These are phyloP conservation scores for Centroberyx gerrardi DNA, from an alignment of 2,797 vertebrate genomes.

Conservation along the genomic window DNA sequence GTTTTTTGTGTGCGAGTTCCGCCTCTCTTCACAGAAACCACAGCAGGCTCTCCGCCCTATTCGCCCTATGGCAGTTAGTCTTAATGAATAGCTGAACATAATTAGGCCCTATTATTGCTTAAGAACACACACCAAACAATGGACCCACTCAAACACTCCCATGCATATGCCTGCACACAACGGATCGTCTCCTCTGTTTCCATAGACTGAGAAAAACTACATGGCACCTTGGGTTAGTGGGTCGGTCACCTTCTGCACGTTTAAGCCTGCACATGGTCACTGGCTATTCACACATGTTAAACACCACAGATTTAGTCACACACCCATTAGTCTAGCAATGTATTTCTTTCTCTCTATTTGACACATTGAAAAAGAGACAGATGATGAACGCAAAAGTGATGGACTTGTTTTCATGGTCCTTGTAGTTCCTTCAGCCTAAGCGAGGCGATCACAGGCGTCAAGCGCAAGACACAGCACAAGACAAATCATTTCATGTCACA, in stretches of 20 bases:
- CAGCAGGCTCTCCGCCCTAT: conserved; percentile 27
- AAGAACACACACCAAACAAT: conserved; percentile 10
- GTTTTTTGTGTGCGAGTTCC: conserved; percentile 51
- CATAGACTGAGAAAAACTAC: conserved; percentile 21
- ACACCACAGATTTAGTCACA: background rate
- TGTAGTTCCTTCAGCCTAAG: too few species aligned
- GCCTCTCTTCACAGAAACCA: too few species aligned
- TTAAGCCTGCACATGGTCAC: conserved; percentile 8
- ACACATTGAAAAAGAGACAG: too few species aligned
- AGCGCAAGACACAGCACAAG: too few species aligned
- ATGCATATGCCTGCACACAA: conserved; percentile 9
- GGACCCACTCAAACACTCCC: conserved; percentile 21
- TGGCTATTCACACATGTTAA: conserved; percentile 6
- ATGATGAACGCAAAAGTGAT: background rate
- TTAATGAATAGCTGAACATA: conserved; percentile 63
- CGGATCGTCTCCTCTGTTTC: conserved; percentile 23
- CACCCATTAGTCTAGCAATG: background rate
- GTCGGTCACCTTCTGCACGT: conserved; percentile 1
- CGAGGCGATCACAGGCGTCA: conserved; percentile 7
- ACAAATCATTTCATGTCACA: conserved; percentile 18
- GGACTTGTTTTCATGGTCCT: background rate
- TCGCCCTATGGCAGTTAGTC: conserved; percentile 56
- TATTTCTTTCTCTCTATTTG: background rate
- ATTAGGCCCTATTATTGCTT: conserved; percentile 65
- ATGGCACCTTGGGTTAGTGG: conserved; percentile 19